Evolutionary conservation across 2,797 vertebrate species (phyloP), one percentile per base, ranked within the genome.

Genomic region (Amphiprion clarkii): DNA sequence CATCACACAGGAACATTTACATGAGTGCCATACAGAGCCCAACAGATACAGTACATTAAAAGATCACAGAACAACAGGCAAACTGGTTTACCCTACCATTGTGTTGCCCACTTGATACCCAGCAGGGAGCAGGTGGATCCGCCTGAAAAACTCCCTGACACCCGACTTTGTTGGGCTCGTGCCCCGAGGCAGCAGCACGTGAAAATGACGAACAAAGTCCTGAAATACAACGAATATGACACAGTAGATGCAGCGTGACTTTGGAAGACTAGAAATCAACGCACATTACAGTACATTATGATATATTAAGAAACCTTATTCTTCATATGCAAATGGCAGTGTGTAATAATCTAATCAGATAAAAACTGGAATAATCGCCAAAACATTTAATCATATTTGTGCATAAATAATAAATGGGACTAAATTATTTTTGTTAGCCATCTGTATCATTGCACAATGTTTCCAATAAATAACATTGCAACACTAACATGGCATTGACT

Each of bases 81-180:
- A 36, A 6, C 2, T 8, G 48, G 12, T 46, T 62, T 67, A 3
- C 9, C 54, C 75, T 94, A 99, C 98, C 98, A 95, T 99, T 0
- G 96, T 97, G 93, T 95, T 95, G 74, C 98, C 98, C 83, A 99
- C 97, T 98, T 99, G 98, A 76, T 97, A 99, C 52, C 95, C 96
- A 53, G 97, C 95, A 19, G 95, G 94, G 46, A 88, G 86, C 1
- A 96, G 93, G 92, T 96, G 94, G 86, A 95, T 94, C 90, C 93
- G 95, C 79, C 49, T 89, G 92, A 99, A 96, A 90, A 98, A 98
- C 73, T 96, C 95, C 67, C 95, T 93, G 90, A 99, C 96, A 31
- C 95, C 96, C 6, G 95, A 92, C 88, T 96, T 96, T 59, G 96
- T 96, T 0, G 96, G 90, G 48, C 87, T 90, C 36, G 94, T 95